These are phyloP conservation scores for Mantis religiosa DNA, from an alignment of 2,888 invertebrate species.

Conservation along the genomic window DNA sequence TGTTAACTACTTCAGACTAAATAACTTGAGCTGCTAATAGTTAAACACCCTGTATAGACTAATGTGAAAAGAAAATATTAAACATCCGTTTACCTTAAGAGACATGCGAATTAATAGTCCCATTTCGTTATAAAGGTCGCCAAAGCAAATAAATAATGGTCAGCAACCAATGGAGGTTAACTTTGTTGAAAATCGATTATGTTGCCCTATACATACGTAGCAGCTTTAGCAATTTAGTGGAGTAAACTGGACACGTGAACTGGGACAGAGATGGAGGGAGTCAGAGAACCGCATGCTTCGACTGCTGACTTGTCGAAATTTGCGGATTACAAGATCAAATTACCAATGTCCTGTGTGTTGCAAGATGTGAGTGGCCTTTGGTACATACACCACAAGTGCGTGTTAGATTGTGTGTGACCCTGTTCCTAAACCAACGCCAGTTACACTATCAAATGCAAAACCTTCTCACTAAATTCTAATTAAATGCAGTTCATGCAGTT, in stretches of 20 bases:
- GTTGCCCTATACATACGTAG: neutral
- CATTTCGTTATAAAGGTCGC: no score
- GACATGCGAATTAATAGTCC: no score
- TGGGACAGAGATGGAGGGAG: neutral
- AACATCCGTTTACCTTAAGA: no score
- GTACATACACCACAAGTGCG: neutral
- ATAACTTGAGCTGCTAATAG: no score
- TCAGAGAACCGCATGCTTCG: neutral
- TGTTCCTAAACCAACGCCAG: no score
- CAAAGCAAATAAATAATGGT: neutral
- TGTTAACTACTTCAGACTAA: no score
- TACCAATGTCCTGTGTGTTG: neutral
- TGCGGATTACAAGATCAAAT: neutral
- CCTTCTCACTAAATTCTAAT: no score
- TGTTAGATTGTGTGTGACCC: neutral
- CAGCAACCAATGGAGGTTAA: neutral
- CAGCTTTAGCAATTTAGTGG: neutral
- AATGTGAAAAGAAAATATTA: no score
- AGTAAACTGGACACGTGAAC: neutral
- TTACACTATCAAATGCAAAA: no score
- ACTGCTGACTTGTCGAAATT: conserved; percentile 1
- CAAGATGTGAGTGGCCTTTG: neutral
- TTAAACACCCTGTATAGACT: no score
- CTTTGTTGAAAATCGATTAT: neutral
- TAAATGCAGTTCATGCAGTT: no score